Base-by-base conservation (phyloP, 1,140 invertebrate species). In the Polyergus mexicanus region DNA sequence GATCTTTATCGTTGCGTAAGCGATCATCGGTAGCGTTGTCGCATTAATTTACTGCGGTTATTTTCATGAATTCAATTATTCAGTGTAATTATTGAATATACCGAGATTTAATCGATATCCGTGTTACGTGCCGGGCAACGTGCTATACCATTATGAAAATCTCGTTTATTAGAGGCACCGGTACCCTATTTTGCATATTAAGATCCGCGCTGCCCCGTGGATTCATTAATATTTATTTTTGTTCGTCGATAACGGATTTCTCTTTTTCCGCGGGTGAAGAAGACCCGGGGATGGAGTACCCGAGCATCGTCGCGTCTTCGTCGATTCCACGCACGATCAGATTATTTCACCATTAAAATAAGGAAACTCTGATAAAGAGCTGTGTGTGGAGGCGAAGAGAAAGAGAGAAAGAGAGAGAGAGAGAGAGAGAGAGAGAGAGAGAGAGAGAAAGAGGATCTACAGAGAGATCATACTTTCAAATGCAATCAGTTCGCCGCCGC, bases 21-120 rank as follows among this genome's bases (percentile, higher is more conserved):
- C 78, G 78, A 69, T 25, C 78, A 74, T 83, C 77, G 65, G 68
- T 44, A 44, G 35, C 38, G 51, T 58, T 38, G 38, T 6, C 54
- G 68, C 54, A 83, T 83, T 83, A 83, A 83, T 83, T 83, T 74
- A 83, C 8, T 66, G 51, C 66, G 51, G 19, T 81, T 83, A 83
- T 83, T 83, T 83, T 83, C 78, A 83, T 83, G 68, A 83, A 83
- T 83, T 83, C 78, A 83, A 83, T 83, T 83, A 83, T 83, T 83
- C 78, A 83, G 38, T 60, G 78, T 83, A 83, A 83, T 83, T 83
- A 83, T 83, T 83, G 68, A 83, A 83, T 83, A 58, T 47, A 74
- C 68, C 78, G 78, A 83, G 68, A 83, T 83, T 83, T 83, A 74
- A 83, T 68, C 68, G 78, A 83, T 83, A 83, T 83, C 68, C 78